Evolutionary conservation across 2,888 invertebrate species (phyloP).

Genomic region (Leptinotarsa juncta): DNA sequence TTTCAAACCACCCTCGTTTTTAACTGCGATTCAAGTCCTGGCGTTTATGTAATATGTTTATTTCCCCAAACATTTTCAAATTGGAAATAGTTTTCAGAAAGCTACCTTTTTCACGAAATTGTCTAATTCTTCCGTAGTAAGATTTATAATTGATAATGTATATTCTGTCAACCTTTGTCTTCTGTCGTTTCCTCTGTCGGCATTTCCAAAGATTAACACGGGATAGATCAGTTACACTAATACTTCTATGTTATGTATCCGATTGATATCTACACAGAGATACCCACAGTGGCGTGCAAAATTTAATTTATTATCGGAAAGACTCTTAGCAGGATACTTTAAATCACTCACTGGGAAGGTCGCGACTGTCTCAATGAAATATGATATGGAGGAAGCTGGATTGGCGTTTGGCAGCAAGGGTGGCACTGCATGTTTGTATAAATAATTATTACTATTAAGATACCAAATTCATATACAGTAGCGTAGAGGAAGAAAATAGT

Average conservation of each 20-base stretch:
- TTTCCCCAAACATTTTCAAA: neutral
- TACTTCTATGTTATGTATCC: constrained; percentile 30
- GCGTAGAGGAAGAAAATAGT: neutral
- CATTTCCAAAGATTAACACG: constrained; percentile 36
- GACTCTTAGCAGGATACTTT: neutral
- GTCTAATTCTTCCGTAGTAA: constrained; percentile 17
- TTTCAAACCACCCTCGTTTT: too few relatives aligned
- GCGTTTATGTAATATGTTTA: too few relatives aligned
- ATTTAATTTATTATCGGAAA: constrained; percentile 24
- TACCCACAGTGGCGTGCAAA: constrained; percentile 31
- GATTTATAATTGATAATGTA: constrained; percentile 47
- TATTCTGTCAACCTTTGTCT: constrained; percentile 44
- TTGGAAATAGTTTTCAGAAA: neutral
- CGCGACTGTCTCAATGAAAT: constrained; percentile 22
- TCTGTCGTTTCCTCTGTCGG: constrained; percentile 38
- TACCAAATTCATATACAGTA: neutral
- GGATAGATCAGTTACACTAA: constrained; percentile 38
- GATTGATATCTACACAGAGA: constrained; percentile 26
- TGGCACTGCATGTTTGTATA: neutral
- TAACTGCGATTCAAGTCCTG: too few relatives aligned
- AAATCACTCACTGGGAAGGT: constrained; percentile 19
- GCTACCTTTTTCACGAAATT: neutral
- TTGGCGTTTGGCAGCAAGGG: constrained; percentile 4
- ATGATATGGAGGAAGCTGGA: constrained; percentile 18
- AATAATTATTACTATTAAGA: neutral